phyloP scores from a whole-genome alignment of 1,140 invertebrate genomes.

The Drosophila parabipectinata region DNA sequence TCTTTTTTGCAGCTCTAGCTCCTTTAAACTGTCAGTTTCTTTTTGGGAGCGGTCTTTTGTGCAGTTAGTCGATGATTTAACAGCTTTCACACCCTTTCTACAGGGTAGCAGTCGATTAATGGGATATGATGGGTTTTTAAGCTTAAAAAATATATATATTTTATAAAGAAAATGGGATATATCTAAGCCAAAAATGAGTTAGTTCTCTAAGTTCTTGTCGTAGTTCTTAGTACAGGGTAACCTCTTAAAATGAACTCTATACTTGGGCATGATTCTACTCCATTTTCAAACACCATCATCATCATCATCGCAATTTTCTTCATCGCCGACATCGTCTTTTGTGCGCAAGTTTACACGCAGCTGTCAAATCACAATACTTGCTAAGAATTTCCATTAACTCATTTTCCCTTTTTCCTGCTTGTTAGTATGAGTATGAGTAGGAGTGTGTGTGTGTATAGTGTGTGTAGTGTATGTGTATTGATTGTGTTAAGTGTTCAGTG shows the following conservation, averaged over 20 bases:
- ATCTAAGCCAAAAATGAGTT: too few relatives aligned
- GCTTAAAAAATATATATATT: background rate
- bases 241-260: background rate
- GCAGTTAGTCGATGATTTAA: slow-evolving; percentile 53
- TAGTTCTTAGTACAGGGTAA: background rate
- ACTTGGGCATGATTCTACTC: background rate
- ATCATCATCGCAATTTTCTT: slow-evolving; percentile 8
- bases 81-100: slow-evolving; percentile 22
- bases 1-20: slow-evolving; percentile 17
- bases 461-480: slow-evolving; percentile 41
- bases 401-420: slow-evolving; percentile 56
- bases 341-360: slow-evolving; percentile 74
- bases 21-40: slow-evolving; percentile 68
- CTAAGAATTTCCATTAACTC: slow-evolving; percentile 82
- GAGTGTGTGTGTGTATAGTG: slow-evolving; percentile 27
- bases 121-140: background rate
- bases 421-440: background rate
- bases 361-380: slow-evolving; percentile 82
- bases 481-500: slow-evolving; percentile 73
- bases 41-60: slow-evolving; percentile 46
- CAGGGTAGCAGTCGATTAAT: background rate
- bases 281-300: slow-evolving; percentile 4
- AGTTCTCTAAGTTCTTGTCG: too few relatives aligned
- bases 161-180: background rate
- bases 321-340: slow-evolving; percentile 29